Evolutionary conservation across 2,888 invertebrate genomes (phyloP), one percentile per base, ranked within the genome.

Genomic region (Chorisops tibialis): DNA sequence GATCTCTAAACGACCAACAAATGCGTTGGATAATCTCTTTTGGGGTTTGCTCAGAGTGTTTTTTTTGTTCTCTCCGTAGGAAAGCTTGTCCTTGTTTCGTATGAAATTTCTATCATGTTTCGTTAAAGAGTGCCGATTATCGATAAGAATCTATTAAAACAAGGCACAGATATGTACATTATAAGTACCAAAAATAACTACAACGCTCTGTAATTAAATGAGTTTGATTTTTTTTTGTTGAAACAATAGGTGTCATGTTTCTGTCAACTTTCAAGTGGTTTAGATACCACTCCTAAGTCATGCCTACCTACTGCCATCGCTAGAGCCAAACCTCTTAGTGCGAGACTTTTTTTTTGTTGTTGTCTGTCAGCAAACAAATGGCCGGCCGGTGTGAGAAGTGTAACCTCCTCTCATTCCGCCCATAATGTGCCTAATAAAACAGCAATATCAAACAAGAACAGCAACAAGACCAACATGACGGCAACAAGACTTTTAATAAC

Each of bases 1-100:
- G 19, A 30, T 30, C 43, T 18, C 30, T 43, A 30, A 30, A 30
- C 30, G 30, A 9, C 7, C 43, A 9, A 9, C 21, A 9, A n/a
- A 56, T 45, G 12, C 54, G 41, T 54, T 54, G 56, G 56, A 56
- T 56, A 45, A 56, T 56, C 56, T 56, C 54, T 43, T 22, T 54
- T 54, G 22, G 9, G 30, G 9, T 30, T 30, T 9, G 30, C 5
- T 30, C n/a, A n/a, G n/a, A n/a, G n/a, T n/a, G n/a, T n/a, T n/a
- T n/a, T n/a, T n/a, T n/a, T n/a, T n/a, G n/a, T n/a, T n/a, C n/a
- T n/a, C n/a, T n/a, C n/a, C n/a, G n/a, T n/a, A n/a, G n/a, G n/a
- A n/a, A n/a, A n/a, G n/a, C 9, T 30, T 30, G 30, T 30, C 30
- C 30, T 30, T 30, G 9, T 9, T 30, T 30, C 30, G 9, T 30